Evolutionary conservation across 2,797 vertebrate species (phyloP), one percentile per base, ranked within the genome.

Genomic region (Capromys pilorides): DNA sequence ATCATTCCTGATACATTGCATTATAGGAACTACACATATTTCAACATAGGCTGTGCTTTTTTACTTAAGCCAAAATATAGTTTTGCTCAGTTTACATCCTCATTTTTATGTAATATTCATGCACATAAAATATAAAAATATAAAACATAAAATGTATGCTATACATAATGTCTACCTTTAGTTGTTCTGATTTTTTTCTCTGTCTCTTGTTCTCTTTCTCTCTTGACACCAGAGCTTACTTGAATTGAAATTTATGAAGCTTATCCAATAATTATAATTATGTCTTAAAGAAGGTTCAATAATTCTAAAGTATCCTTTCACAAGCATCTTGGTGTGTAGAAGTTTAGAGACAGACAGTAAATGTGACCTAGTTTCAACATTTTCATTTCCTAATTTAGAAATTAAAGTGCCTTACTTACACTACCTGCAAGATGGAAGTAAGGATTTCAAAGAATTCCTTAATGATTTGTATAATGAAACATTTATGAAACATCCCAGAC

Each of bases 341-440:
- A 66, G 10, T 86, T 69, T 75, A 85, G 85, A 85, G 62, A 73
- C 36, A 93, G n/a, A 82, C 82, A 71, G 86, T 61, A 85, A 84
- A 77, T 81, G 92, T 92, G 92, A 94, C 90, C 90, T 81, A 86
- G 24, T 93, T 96, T 97, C 36, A 24, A 77, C 75, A 79, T 8
- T 39, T 86, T 66, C 66, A 39, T 41, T 71, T 90, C 39, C 26
- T 95, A 86, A 91, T 92, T 95, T 93, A 92, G 88, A 96, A 90
- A 90, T 78, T 62, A 61, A 92, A 88, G 75, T 10, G 31, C 33
- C 54, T 95, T 82, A 31, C 28, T 92, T 91, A 86, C 28, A 57
- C 18, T 81, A 85, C 33, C 33, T 92, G 45, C 18, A 77, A 95
- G 82, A 88, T 84, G 82, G 79, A 95, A 91, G 95, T 75, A 93